Evolutionary conservation across 2,888 invertebrate genomes (phyloP).

Genomic region (Helleia helle): DNA sequence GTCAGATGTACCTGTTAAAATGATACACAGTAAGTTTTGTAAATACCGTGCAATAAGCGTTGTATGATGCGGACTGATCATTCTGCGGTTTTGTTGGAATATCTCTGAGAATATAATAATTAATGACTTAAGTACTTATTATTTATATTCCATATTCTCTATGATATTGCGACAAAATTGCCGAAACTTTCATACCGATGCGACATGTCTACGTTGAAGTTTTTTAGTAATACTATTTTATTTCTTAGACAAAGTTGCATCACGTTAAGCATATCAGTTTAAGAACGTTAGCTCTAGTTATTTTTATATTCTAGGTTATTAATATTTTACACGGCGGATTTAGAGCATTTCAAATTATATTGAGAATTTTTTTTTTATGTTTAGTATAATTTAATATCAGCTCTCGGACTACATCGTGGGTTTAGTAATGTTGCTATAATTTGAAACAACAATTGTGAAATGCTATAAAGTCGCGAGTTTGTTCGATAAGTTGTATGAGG

Average conservation of each 20-base stretch:
- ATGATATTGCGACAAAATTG: neutral
- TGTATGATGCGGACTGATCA: conserved; percentile 13
- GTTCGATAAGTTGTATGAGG: neutral
- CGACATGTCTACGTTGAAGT: neutral
- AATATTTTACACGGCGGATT: conserved; percentile 23
- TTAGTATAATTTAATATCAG: neutral
- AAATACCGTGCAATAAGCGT: conserved; percentile 26
- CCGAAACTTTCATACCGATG: neutral
- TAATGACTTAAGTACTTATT: neutral
- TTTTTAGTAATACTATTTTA: conserved; percentile 22
- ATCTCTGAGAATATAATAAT: neutral
- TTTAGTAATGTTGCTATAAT: neutral
- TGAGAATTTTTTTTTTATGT: neutral
- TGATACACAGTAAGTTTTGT: conserved; percentile 25
- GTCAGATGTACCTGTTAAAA: conserved; percentile 34
- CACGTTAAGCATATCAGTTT: conserved; percentile 53
- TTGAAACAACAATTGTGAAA: neutral
- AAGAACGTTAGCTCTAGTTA: conserved; percentile 41
- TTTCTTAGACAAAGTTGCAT: conserved; percentile 31
- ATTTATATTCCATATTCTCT: neutral
- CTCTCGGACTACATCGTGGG: neutral
- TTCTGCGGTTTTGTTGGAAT: conserved; percentile 9
- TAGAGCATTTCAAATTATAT: conserved; percentile 6
- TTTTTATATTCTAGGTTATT: conserved; percentile 35
- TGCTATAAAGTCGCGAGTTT: neutral